A percentile compares a stretch with the other conserved stretches of the same genome.
Evolutionary conservation across 1,140 invertebrate genomes (phyloP).

Genomic region (Ostrea denselamellosa): DNA sequence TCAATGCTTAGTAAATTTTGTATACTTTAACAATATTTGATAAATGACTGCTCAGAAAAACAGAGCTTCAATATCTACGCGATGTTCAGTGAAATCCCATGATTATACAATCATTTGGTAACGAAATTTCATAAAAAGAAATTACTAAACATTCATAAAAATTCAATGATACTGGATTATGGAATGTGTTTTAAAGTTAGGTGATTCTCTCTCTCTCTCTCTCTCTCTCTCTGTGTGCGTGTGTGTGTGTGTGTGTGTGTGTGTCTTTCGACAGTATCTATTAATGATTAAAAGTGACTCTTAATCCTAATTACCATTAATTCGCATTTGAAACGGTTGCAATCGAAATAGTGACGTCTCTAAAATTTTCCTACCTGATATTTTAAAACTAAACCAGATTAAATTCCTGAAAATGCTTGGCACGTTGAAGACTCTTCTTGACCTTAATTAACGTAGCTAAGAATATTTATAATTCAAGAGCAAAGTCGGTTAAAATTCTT

Average conservation of each 20-base stretch:
- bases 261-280: too few species aligned
- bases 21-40: constrained; percentile 28
- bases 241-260: too few species aligned
- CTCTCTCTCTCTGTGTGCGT: too few species aligned
- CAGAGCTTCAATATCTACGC: background rate
- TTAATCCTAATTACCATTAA: too few species aligned
- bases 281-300: too few species aligned
- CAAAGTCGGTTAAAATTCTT: background rate
- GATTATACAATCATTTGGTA: background rate
- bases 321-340: background rate
- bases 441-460: too few species aligned
- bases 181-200: background rate
- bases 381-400: too few species aligned
- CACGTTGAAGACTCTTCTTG: too few species aligned
- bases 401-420: too few species aligned
- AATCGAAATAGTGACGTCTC: too few species aligned
- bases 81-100: background rate
- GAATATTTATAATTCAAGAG: too few species aligned
- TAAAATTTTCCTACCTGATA: too few species aligned
- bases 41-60: background rate
- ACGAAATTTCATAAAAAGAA: background rate
- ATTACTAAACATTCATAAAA: background rate
- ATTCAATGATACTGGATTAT: background rate
- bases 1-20: constrained; percentile 23
- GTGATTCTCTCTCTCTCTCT: background rate